phyloP scores from a whole-genome alignment of 2,888 invertebrate genomes.

The Nycteola revayana region DNA sequence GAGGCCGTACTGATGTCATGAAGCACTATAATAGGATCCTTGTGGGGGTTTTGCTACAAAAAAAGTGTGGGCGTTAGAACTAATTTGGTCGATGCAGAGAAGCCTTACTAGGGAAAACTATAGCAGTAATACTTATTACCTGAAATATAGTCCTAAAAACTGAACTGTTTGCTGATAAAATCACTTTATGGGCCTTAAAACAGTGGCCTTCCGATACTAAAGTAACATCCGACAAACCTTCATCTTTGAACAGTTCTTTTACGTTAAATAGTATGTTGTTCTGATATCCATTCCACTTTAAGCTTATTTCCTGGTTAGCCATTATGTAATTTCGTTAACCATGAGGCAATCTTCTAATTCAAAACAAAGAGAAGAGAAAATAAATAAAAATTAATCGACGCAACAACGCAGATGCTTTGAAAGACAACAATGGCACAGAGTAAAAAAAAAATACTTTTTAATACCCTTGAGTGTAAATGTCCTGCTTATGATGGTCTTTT shows the following conservation, averaged over 20 bases:
- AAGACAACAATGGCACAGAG: too few species aligned
- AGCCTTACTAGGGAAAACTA: slow-evolving; percentile 12
- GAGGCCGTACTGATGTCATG: slow-evolving; percentile 87
- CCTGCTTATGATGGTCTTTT: too few species aligned
- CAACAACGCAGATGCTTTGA: background rate
- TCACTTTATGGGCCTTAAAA: slow-evolving; percentile 86
- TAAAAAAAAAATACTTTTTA: too few species aligned
- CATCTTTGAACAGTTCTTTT: slow-evolving; percentile 84
- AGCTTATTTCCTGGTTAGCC: slow-evolving; percentile 84
- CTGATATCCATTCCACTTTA: slow-evolving; percentile 87
- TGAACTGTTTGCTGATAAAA: slow-evolving; percentile 85
- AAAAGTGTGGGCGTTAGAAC: slow-evolving; percentile 63
- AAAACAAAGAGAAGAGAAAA: slow-evolving; percentile 15
- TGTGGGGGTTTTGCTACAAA: slow-evolving; percentile 86
- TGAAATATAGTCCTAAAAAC: slow-evolving; percentile 85
- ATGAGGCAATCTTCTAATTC: slow-evolving; percentile 7
- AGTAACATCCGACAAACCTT: slow-evolving; percentile 85
- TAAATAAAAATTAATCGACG: slow-evolving; percentile 32
- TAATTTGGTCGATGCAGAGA: slow-evolving; percentile 18
- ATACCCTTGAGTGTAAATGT: too few species aligned
- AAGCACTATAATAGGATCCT: slow-evolving; percentile 88
- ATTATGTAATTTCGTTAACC: slow-evolving; percentile 35
- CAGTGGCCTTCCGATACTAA: slow-evolving; percentile 85
- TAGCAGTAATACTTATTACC: slow-evolving; percentile 50
- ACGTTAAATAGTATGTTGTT: slow-evolving; percentile 84